A percentile compares a stretch with the other conserved stretches of the same genome.
phyloP scores from a whole-genome alignment of 2,113 vertebrate species.

The Gila orcuttii region DNA sequence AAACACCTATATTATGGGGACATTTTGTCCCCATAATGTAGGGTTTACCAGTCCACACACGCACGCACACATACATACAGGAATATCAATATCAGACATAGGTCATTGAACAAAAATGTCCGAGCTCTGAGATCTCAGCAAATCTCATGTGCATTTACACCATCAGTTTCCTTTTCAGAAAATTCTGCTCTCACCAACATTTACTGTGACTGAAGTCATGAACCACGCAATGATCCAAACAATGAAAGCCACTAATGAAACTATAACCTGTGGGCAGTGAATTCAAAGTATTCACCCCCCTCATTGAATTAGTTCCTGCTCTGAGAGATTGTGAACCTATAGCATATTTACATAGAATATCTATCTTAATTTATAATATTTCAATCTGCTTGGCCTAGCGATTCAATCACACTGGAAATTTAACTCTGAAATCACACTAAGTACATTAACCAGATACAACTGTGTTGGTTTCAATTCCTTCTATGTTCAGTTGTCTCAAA shows the following conservation, averaged over 20 bases:
- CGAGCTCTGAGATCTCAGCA: no score
- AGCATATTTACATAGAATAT: not conserved
- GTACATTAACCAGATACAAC: not conserved
- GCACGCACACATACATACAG: not conserved
- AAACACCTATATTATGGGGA: no score
- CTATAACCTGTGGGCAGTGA: not conserved
- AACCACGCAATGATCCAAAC: no score
- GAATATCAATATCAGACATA: not conserved
- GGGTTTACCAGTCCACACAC: not conserved
- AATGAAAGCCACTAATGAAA: no score
- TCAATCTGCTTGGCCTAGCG: not conserved
- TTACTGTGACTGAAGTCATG: no score
- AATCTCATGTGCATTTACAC: no score
- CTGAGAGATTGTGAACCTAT: not conserved
- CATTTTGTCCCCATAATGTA: no score
- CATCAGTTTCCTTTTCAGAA: no score
- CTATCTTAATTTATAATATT: not conserved
- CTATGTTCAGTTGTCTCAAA: not conserved
- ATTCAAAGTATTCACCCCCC: not conserved
- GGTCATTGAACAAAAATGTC: not conserved
- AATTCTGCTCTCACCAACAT: no score
- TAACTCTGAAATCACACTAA: not conserved
- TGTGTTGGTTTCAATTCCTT: not conserved
- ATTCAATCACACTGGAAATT: not conserved
- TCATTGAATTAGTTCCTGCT: not conserved